Evolutionary conservation across 1,140 invertebrate genomes (phyloP).

Genomic region (Hesperophylax magnus): DNA sequence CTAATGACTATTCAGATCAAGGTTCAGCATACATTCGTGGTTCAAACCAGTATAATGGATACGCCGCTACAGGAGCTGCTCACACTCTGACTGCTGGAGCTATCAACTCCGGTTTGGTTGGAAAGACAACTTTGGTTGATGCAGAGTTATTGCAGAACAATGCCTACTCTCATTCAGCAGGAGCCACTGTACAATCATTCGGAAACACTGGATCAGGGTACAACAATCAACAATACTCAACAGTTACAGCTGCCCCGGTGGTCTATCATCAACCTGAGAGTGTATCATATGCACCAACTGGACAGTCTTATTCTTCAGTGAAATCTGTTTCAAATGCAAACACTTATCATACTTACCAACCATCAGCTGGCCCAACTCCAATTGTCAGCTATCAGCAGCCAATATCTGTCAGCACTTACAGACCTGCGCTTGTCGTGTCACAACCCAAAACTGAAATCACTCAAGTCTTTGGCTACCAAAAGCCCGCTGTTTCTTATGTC

Average conservation of each 20-base stretch:
- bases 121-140: conserved; percentile 68
- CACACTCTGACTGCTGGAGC: conserved; percentile 68
- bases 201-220: conserved; percentile 48
- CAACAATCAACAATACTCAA: conserved; percentile 36
- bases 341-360: conserved; percentile 14
- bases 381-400: conserved; percentile 31
- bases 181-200: conserved; percentile 28
- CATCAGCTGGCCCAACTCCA: conserved; percentile 29
- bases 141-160: conserved; percentile 60
- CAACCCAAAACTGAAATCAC: conserved; percentile 64
- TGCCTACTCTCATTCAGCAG: conserved; percentile 38
- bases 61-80: conserved; percentile 60
- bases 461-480: conserved; percentile 65
- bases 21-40: conserved; percentile 33
- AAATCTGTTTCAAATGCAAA: conserved; percentile 9
- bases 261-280: conserved; percentile 24
- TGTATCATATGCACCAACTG: conserved; percentile 17
- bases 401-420: conserved; percentile 47
- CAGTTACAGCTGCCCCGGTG: conserved; percentile 13
- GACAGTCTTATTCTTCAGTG: conserved; percentile 23
- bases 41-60: conserved; percentile 57
- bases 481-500: conserved; percentile 64
- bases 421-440: conserved; percentile 61
- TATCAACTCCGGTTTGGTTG: conserved; percentile 67
- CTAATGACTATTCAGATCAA: conserved; percentile 17